These are phyloP conservation scores for Clostera curtula DNA, from an alignment of 2,888 invertebrate species.

Conservation along the genomic window DNA sequence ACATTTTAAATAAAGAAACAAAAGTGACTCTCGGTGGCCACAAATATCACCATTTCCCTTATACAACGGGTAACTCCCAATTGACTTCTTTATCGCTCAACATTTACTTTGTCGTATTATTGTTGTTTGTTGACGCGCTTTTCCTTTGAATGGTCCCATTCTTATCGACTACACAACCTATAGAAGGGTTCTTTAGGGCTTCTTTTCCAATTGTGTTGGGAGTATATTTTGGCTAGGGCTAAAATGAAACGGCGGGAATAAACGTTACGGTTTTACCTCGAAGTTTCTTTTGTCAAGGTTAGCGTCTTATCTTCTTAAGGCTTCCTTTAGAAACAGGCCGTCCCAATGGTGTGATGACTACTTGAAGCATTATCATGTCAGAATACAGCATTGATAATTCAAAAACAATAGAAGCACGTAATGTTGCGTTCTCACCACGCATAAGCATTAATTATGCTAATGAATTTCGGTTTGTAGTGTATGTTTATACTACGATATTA, in stretches of 20 bases:
- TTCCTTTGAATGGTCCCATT: conserved; percentile 28
- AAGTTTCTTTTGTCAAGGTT: conserved; percentile 10
- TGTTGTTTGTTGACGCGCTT: conserved; percentile 33
- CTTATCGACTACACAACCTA: conserved; percentile 29
- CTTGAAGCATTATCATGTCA: too few relatives aligned
- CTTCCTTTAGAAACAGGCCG: too few relatives aligned
- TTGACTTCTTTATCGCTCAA: conserved; percentile 25
- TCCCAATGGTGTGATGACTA: too few relatives aligned
- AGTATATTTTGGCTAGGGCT: conserved; percentile 23
- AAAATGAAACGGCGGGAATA: conserved; percentile 19
- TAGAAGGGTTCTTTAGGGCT: conserved; percentile 31
- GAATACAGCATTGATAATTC: too few relatives aligned
- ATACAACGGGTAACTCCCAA: conserved; percentile 16
- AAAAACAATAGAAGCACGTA: too few relatives aligned
- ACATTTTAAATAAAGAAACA: too few relatives aligned
- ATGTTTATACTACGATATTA: too few relatives aligned
- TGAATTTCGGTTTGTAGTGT: background rate
- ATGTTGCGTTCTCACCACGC: too few relatives aligned
- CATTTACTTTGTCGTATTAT: conserved; percentile 32
- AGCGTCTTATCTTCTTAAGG: conserved; percentile 7
- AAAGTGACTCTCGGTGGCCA: conserved; percentile 11
- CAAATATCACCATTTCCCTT: conserved; percentile 13
- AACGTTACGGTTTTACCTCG: conserved; percentile 9
- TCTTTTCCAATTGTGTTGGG: conserved; percentile 25
- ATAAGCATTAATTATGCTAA: too few relatives aligned